Conservation (phyloP, 1,140 invertebrate species). For the Dreissena rostriformis region DNA sequence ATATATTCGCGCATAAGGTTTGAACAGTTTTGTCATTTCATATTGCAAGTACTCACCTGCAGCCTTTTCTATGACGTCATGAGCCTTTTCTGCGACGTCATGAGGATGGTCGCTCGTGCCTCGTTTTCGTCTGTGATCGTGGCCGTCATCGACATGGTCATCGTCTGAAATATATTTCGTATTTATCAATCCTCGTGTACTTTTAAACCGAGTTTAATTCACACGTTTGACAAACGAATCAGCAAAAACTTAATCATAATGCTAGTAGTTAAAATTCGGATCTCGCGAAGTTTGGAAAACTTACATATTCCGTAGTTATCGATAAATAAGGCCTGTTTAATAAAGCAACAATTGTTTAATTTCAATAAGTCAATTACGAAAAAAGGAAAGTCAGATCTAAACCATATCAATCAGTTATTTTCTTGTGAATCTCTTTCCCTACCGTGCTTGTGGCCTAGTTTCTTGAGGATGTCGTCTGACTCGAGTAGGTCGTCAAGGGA, state of each 20-base stretch:
- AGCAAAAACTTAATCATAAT: no score
- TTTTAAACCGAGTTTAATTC: neutral
- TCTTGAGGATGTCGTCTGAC: neutral
- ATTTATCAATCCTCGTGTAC: no score
- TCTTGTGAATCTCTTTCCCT: no score
- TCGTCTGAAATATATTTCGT: neutral
- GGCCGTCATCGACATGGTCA: constrained; percentile 11
- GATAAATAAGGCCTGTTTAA: no score
- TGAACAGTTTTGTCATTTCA: neutral
- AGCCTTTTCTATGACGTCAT: constrained; percentile 4
- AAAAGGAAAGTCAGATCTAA: neutral
- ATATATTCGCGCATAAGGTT: neutral
- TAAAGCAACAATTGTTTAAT: no score
- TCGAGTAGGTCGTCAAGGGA: neutral
- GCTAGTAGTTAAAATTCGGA: no score
- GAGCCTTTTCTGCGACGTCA: neutral
- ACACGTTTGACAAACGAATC: neutral
- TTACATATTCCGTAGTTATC: no score
- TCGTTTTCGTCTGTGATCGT: neutral
- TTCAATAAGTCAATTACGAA: no score
- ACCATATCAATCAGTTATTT: neutral
- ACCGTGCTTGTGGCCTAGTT: neutral
- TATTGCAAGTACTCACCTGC: neutral
- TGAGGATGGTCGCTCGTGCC: constrained; percentile 5
- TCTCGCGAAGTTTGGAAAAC: no score